Evolutionary conservation across 2,888 invertebrate species (phyloP).

Genomic region (Pelosia muscerda): DNA sequence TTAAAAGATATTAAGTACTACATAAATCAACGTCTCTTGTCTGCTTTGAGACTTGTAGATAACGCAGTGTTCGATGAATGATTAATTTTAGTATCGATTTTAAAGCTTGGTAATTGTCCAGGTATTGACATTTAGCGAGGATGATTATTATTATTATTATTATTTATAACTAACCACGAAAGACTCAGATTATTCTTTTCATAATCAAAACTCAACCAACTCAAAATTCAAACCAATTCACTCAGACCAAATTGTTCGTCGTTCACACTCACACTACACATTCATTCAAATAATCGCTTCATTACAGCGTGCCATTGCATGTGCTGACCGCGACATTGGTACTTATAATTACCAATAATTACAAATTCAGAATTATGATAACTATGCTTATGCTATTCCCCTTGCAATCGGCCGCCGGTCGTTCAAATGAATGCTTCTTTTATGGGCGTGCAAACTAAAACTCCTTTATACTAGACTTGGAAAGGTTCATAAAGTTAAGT

Average conservation of each 20-base stretch:
- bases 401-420: constrained; percentile 26
- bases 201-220: neutral
- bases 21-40: neutral
- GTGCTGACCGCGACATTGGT: constrained; percentile 24
- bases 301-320: constrained; percentile 46
- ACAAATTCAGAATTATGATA: constrained; percentile 61
- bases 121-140: neutral
- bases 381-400: constrained; percentile 40
- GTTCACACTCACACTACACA: constrained; percentile 11
- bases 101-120: neutral
- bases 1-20: neutral
- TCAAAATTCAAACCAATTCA: neutral
- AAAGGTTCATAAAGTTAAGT: neutral
- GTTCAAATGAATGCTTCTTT: constrained; percentile 9
- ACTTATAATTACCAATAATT: constrained; percentile 53
- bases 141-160: too few species aligned
- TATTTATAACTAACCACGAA: neutral
- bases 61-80: neutral
- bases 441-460: too few species aligned
- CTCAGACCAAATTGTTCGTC: constrained; percentile 18
- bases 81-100: neutral
- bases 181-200: neutral
- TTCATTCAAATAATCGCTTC: constrained; percentile 61
- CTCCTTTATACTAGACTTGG: neutral
- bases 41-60: neutral